A percentile compares a stretch with the other conserved stretches of the same genome.
phyloP scores from a whole-genome alignment of 1,140 invertebrate species.

The Liolophura sinensis region DNA sequence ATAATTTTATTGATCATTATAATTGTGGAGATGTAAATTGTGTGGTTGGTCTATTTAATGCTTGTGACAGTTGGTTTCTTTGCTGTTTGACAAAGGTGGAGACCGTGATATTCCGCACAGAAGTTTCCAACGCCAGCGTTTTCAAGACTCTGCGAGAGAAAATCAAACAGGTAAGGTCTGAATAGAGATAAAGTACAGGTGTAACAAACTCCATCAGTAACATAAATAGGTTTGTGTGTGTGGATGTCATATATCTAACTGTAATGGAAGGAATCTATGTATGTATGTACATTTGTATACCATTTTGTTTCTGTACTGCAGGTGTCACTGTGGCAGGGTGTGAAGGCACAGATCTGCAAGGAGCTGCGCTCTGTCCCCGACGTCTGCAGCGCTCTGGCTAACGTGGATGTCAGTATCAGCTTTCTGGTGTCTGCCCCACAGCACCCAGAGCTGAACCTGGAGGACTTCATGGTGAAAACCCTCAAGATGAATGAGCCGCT shows the following conservation, averaged over 20 bases:
- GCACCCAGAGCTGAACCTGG: slow-evolving; percentile 14
- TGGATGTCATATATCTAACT: neutral
- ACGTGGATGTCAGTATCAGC: slow-evolving; percentile 36
- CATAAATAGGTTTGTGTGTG: neutral
- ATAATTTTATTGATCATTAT: neutral
- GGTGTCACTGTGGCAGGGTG: slow-evolving; percentile 25
- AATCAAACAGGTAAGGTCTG: slow-evolving; percentile 36
- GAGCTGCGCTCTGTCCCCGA: slow-evolving; percentile 30
- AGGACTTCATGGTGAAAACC: slow-evolving; percentile 35
- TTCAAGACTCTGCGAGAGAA: slow-evolving; percentile 30
- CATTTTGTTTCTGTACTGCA: slow-evolving; percentile 10
- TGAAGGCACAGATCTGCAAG: slow-evolving; percentile 27
- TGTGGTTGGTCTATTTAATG: neutral
- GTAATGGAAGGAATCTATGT: neutral
- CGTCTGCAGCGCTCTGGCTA: slow-evolving; percentile 32
- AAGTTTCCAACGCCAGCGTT: slow-evolving; percentile 34
- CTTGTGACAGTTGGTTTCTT: slow-evolving; percentile 2
- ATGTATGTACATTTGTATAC: neutral
- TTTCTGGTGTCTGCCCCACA: slow-evolving; percentile 39
- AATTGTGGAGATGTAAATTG: neutral
- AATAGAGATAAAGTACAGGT: neutral
- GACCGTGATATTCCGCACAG: slow-evolving; percentile 34
- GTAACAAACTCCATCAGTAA: neutral
- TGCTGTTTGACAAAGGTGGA: slow-evolving; percentile 29
- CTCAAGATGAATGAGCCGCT: slow-evolving; percentile 33